Conservation (phyloP, 2,888 invertebrate species). For the Ophonus ardosiacus region DNA sequence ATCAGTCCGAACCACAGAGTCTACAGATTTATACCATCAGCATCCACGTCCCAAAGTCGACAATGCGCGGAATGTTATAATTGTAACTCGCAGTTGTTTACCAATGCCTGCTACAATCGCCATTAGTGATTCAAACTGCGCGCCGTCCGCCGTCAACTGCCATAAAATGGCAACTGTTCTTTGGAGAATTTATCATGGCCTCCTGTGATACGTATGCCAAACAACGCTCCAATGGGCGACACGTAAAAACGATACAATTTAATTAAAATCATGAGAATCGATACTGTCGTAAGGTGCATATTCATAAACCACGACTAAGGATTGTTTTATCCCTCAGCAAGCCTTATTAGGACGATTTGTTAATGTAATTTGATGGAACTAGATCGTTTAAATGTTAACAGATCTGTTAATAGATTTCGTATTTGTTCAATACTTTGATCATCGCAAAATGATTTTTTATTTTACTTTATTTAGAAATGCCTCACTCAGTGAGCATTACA, state of each 20-base stretch:
- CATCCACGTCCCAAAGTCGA: constrained; percentile 44
- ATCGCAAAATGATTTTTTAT: background rate
- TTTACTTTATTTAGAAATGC: background rate
- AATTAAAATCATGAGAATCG: constrained; percentile 52
- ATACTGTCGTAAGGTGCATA: constrained; percentile 7
- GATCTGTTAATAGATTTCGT: constrained; percentile 19
- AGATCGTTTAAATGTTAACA: constrained; percentile 42
- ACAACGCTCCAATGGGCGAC: constrained; percentile 30
- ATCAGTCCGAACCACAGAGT: constrained; percentile 10
- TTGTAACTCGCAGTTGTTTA: constrained; percentile 61
- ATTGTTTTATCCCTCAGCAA: constrained; percentile 10
- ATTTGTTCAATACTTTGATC: constrained; percentile 1
- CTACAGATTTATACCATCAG: constrained; percentile 40
- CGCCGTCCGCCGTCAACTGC: constrained; percentile 53
- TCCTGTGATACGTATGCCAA: constrained; percentile 56
- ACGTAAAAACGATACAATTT: constrained; percentile 52
- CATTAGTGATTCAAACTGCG: constrained; percentile 62
- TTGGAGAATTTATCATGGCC: constrained; percentile 63
- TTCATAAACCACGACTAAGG: constrained; percentile 32
- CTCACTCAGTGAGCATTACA: too few species aligned
- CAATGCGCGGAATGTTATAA: constrained; percentile 61
- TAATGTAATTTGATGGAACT: constrained; percentile 39
- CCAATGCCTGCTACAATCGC: constrained; percentile 57
- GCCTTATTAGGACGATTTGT: constrained; percentile 29
- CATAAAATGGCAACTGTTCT: constrained; percentile 64